A percentile compares a stretch with the other conserved stretches of the same genome.
These are phyloP conservation scores for Amitus sp. DNA, from an alignment of 2,888 invertebrate genomes.

Conservation along the genomic window DNA sequence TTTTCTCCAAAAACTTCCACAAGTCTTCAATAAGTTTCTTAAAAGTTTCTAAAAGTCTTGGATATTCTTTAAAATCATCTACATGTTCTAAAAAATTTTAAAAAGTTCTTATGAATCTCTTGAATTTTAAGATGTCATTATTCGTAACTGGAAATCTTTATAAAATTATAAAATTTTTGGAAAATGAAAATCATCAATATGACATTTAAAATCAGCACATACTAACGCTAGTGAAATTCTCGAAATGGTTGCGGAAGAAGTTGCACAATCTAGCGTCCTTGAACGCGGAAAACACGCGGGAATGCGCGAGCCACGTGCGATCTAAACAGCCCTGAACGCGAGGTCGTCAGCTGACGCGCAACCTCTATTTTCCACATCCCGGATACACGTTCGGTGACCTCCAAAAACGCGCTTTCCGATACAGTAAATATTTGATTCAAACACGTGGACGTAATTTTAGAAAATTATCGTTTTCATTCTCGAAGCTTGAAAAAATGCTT, in stretches of 20 bases:
- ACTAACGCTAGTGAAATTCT: conserved; percentile 17
- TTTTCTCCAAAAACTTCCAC: background rate
- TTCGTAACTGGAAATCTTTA: background rate
- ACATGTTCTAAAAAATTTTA: background rate
- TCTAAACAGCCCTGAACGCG: conserved; percentile 39
- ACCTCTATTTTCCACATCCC: no score
- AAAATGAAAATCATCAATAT: no score
- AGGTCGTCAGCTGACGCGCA: conserved; percentile 44
- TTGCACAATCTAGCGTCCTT: conserved; percentile 41
- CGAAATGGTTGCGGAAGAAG: conserved; percentile 44
- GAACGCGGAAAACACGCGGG: conserved; percentile 38
- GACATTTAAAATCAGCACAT: no score
- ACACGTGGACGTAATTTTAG: no score
- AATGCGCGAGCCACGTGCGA: conserved; percentile 25
- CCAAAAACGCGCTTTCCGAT: no score
- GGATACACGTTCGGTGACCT: no score
- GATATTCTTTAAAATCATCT: background rate
- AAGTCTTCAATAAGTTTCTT: background rate
- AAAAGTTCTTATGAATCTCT: background rate
- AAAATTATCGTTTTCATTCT: no score
- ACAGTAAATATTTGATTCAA: no score
- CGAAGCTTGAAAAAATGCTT: no score
- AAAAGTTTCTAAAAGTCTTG: background rate
- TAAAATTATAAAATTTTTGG: background rate
- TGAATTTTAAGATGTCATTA: no score